phyloP scores from a whole-genome alignment of 2,113 vertebrate genomes.

The Gallinago undulata region DNA sequence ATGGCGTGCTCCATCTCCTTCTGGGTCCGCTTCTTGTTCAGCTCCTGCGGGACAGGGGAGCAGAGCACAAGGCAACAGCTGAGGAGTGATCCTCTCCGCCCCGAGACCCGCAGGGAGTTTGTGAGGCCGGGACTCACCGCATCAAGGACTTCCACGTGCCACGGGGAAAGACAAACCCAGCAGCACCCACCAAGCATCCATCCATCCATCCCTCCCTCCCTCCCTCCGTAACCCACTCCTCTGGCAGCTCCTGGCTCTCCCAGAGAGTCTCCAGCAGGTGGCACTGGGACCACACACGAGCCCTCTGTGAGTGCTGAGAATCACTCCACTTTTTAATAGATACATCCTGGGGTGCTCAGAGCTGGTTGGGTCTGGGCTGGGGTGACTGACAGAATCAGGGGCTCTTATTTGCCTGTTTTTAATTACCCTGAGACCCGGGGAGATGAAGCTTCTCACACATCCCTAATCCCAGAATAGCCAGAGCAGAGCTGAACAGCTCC shows the following conservation, averaged over 20 bases:
- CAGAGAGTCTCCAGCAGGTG: constrained; percentile 35
- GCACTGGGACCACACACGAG: background rate
- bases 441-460: background rate
- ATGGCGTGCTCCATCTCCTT: constrained; percentile 99
- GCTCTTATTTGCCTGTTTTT: background rate
- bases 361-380: background rate
- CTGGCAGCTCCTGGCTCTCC: background rate
- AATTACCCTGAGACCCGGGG: background rate
- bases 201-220: background rate
- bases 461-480: background rate
- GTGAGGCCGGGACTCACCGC: accelerated
- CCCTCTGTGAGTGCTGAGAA: background rate
- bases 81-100: background rate
- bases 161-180: background rate
- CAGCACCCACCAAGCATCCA: background rate
- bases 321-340: too few species aligned
- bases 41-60: constrained; percentile 77
- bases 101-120: background rate
- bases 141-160: accelerated
- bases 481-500: background rate
- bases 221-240: background rate
- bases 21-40: constrained; percentile 97
- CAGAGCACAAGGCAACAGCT: background rate
- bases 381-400: accelerated
- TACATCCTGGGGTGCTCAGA: background rate